Conservation (phyloP, 1,140 invertebrate genomes). For the Cotesia typhae region DNA sequence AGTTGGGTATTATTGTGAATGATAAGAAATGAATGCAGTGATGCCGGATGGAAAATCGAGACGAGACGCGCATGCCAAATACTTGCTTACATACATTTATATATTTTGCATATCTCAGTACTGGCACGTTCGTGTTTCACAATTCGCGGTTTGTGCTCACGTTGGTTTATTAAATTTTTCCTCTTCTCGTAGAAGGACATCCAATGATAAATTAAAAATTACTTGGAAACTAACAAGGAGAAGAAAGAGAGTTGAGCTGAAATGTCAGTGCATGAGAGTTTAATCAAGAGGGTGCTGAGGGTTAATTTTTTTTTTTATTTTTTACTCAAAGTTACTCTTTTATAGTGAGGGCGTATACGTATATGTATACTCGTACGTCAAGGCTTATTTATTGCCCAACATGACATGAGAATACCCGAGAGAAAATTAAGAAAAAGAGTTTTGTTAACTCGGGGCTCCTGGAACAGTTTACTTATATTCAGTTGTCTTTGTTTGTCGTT, state of each 20-base stretch:
- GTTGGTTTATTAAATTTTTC: constrained; percentile 5
- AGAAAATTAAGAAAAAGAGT: too few relatives aligned
- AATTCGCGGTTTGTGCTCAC: constrained; percentile 15
- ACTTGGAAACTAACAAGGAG: background rate
- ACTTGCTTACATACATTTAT: background rate
- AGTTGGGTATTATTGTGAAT: too few relatives aligned
- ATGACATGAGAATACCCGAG: background rate
- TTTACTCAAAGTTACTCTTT: background rate
- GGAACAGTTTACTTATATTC: background rate
- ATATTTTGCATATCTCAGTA: constrained; percentile 5
- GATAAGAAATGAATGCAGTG: constrained; percentile 4
- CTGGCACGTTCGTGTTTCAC: constrained; percentile 15
- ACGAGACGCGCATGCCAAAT: constrained; percentile 31
- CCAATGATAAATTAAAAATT: background rate
- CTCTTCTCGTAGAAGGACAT: constrained; percentile 1
- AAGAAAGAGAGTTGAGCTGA: too few relatives aligned
- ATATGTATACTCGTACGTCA: background rate
- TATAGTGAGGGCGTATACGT: background rate
- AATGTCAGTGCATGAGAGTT: too few relatives aligned
- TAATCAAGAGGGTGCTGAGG: too few relatives aligned
- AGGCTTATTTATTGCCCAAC: constrained; percentile 1
- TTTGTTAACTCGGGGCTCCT: too few relatives aligned
- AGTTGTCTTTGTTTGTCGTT: background rate
- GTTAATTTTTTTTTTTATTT: background rate
- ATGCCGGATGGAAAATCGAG: constrained; percentile 19